These are phyloP conservation scores for Micromesistius poutassou DNA, from an alignment of 2,797 vertebrate species.

Conservation along the genomic window DNA sequence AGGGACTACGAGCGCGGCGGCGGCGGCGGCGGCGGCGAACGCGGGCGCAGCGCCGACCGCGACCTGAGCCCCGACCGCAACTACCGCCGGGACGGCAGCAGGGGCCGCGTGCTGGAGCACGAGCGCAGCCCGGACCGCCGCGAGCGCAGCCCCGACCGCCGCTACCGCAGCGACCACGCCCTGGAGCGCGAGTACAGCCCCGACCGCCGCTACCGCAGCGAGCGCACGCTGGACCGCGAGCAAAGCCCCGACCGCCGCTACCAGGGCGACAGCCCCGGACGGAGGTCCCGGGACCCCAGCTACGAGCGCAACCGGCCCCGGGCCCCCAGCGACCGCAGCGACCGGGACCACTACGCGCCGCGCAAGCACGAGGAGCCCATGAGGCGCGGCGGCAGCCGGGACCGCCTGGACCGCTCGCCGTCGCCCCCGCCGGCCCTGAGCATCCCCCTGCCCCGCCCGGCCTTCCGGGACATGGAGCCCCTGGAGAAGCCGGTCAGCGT, in stretches of 20 bases:
- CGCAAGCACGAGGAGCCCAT: slow-evolving; percentile 59
- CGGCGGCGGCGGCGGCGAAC: slow-evolving; percentile 27
- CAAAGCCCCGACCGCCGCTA: slow-evolving; percentile 66
- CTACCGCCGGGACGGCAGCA: slow-evolving; percentile 68
- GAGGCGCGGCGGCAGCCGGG: slow-evolving; percentile 72
- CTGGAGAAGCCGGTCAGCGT: slow-evolving; percentile 82
- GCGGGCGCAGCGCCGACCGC: slow-evolving; percentile 68
- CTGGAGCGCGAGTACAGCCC: slow-evolving; percentile 63
- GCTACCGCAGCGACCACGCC: slow-evolving; percentile 32
- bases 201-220: slow-evolving; percentile 63
- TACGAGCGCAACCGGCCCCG: slow-evolving; percentile 52
- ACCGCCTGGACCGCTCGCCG: slow-evolving; percentile 80
- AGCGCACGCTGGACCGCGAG: slow-evolving; percentile 63
- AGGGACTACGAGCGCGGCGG: slow-evolving; percentile 15
- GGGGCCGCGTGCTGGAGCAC: slow-evolving; percentile 44
- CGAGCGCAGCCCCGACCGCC: slow-evolving; percentile 72
- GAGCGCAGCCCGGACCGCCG: slow-evolving; percentile 71
- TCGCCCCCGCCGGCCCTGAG: slow-evolving; percentile 64
- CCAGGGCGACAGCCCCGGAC: slow-evolving; percentile 28
- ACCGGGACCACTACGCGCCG: slow-evolving; percentile 62
- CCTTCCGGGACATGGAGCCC: slow-evolving; percentile 43
- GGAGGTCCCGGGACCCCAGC: slow-evolving; percentile 45
- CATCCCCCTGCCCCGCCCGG: slow-evolving; percentile 56
- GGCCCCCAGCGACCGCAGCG: slow-evolving; percentile 22
- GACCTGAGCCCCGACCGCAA: slow-evolving; percentile 76